Evolutionary conservation across 2,888 invertebrate genomes (phyloP), one percentile per base, ranked within the genome.

Genomic region (Trisateles emortualis): DNA sequence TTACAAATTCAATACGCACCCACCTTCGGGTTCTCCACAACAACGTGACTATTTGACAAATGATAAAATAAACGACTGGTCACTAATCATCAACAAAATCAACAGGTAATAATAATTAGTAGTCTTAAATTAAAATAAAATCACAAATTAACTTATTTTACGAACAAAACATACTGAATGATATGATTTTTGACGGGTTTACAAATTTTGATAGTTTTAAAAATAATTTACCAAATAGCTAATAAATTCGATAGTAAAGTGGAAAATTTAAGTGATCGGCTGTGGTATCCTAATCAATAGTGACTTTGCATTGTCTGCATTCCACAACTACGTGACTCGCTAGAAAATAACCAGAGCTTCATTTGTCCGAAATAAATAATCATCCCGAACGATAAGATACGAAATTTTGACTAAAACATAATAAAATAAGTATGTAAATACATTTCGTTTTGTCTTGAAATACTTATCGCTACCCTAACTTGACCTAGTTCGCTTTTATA

Each of bases 1-100:
- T 91, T 87, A 92, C 90, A 92, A 87, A 88, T 90, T 92, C 92
- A 92, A 90, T 92, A 92, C 86, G 91, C 92, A 92, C 92, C 92
- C 92, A 91, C 91, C 91, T 90, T 90, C 74, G 90, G 91, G 91
- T 79, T 81, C 79, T 83, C 79, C 83, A 86, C 77, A 85, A 86
- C 77, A 85, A 86, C 83, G 76, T 79, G 76, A 78, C 72, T 75
- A 81, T 69, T 67, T 68, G 74, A 81, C 71, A 76, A 79, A 80
- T 74, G 71, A 79, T 65, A 78, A 76, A 79, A 79, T 70, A 75
- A 78, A 69, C 66, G 61, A 71, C 61, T 59, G 71, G 62, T 69
- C 64, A 67, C 64, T 59, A 71, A 67, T 64, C 48, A 42, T 72
- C 50, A 71, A 71, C 63, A 60, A 71, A 72, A 72, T 53, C 51